Conservation (phyloP, 1,140 invertebrate species). For the Pogonomyrmex barbatus region DNA sequence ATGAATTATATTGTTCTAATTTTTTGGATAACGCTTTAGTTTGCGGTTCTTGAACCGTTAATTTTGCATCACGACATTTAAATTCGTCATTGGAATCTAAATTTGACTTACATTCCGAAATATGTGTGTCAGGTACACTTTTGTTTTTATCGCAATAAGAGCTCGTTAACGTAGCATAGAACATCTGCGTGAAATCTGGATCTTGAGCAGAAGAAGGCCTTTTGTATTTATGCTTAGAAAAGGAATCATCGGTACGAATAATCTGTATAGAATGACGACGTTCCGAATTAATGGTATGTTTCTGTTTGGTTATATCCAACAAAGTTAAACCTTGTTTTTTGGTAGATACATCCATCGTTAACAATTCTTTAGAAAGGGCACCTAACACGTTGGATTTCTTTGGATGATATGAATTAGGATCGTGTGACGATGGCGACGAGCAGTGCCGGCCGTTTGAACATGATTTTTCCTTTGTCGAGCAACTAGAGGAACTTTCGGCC, state of each 20-base stretch:
- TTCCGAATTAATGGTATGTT: constrained; percentile 15
- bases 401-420: neutral
- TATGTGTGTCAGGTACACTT: constrained; percentile 15
- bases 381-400: constrained; percentile 4
- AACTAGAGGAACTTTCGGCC: constrained; percentile 71
- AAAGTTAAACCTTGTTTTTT: constrained; percentile 60
- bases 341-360: neutral
- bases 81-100: constrained; percentile 22
- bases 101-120: constrained; percentile 28
- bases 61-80: constrained; percentile 25
- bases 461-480: constrained; percentile 66
- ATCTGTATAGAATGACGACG: constrained; percentile 77
- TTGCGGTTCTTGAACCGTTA: constrained; percentile 51
- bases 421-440: constrained; percentile 40
- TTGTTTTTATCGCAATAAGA: constrained; percentile 44
- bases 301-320: constrained; percentile 63
- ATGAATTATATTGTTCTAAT: constrained; percentile 61
- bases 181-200: constrained; percentile 69
- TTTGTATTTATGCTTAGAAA: constrained; percentile 60
- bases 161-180: constrained; percentile 71
- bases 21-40: constrained; percentile 57
- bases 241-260: constrained; percentile 67
- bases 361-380: constrained; percentile 26
- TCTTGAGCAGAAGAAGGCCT: constrained; percentile 77
- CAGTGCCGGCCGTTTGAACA: constrained; percentile 66